A percentile compares a stretch with the other conserved stretches of the same genome.
These are phyloP conservation scores for Drosophila ohnishii DNA, from an alignment of 1,140 invertebrate species.

Conservation along the genomic window DNA sequence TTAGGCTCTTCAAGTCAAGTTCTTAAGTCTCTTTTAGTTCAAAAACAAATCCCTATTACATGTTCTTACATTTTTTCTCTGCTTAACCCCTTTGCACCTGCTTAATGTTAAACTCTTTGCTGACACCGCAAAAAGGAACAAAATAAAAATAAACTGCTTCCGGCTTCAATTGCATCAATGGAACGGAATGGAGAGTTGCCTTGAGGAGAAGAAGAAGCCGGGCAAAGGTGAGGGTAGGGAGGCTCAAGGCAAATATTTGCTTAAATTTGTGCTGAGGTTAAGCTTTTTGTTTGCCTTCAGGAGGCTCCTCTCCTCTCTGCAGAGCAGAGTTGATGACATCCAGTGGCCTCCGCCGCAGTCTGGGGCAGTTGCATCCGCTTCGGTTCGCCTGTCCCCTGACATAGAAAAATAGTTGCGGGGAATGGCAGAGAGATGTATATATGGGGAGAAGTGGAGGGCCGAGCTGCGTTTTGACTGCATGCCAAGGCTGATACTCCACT, in stretches of 20 bases:
- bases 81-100: slow-evolving; percentile 45
- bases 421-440: slow-evolving; percentile 11
- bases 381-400: slow-evolving; percentile 48
- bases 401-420: slow-evolving; percentile 77
- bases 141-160: slow-evolving; percentile 61
- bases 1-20: too few relatives aligned
- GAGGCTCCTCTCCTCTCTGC: slow-evolving; percentile 6
- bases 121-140: slow-evolving; percentile 59
- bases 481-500: slow-evolving; percentile 71
- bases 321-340: slow-evolving; percentile 65
- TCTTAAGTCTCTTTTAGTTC: neutral
- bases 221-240: neutral
- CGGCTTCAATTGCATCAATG: slow-evolving; percentile 77
- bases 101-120: slow-evolving; percentile 58
- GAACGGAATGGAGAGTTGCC: slow-evolving; percentile 33
- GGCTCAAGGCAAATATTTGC: slow-evolving; percentile 72
- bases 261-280: slow-evolving; percentile 82
- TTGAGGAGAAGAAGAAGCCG: neutral
- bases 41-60: neutral
- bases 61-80: slow-evolving; percentile 6
- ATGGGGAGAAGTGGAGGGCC: slow-evolving; percentile 2
- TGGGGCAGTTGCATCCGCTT: slow-evolving; percentile 41
- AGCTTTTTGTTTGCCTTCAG: slow-evolving; percentile 74
- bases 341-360: slow-evolving; percentile 60
- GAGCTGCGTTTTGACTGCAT: slow-evolving; percentile 78